Evolutionary conservation across 2,113 vertebrate genomes (phyloP).

Genomic region (Synodontis membranacea): DNA sequence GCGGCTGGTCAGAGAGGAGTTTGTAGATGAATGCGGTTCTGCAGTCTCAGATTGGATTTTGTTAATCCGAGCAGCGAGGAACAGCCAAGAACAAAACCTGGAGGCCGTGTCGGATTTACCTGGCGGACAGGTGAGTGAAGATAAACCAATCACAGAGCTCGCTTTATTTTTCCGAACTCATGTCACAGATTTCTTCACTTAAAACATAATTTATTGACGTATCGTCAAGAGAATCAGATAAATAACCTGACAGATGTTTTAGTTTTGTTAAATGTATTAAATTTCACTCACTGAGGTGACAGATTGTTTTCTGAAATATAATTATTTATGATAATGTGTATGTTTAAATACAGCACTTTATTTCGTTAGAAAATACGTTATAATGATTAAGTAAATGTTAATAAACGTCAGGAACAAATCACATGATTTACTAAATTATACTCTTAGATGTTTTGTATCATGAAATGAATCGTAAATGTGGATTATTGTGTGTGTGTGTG

Average conservation of each 20-base stretch:
- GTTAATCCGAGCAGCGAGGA: constrained; percentile 91
- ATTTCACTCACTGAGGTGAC: not conserved
- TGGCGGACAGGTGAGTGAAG: constrained; percentile 87
- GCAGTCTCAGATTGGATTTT: constrained; percentile 93
- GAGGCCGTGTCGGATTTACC: constrained; percentile 93
- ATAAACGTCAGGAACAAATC: too few species aligned
- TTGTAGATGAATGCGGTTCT: constrained; percentile 90
- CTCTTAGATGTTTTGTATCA: not conserved
- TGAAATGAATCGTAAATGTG: not conserved
- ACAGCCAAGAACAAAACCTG: constrained; percentile 91
- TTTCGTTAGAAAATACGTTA: not conserved
- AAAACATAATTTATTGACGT: not conserved
- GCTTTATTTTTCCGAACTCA: too few species aligned
- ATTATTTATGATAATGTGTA: not conserved
- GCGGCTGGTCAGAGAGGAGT: constrained; percentile 87
- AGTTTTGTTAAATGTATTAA: not conserved
- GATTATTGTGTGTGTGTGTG: not conserved
- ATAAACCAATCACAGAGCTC: not conserved
- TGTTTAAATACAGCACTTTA: not conserved
- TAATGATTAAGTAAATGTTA: too few species aligned
- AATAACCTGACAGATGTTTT: not conserved
- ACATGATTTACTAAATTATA: not conserved
- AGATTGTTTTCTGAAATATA: not conserved
- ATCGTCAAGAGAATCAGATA: not conserved
- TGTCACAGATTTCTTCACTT: not conserved